Evolutionary conservation across 2,888 invertebrate species (phyloP).

Genomic region (Scaptomyza parva): DNA sequence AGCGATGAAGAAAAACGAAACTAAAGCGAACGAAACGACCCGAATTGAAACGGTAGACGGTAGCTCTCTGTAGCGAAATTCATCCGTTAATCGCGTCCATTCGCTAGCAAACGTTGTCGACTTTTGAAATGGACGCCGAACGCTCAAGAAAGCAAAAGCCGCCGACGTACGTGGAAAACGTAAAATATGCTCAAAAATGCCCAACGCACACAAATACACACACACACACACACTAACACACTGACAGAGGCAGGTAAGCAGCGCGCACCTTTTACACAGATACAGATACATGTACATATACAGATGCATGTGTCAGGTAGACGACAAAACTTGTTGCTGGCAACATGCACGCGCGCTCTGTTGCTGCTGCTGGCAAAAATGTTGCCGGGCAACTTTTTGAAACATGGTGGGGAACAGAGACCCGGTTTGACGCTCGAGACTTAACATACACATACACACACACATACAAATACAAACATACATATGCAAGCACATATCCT

Average conservation of each 20-base stretch:
- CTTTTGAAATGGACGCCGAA: constrained; percentile 83
- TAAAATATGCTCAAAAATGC: constrained; percentile 77
- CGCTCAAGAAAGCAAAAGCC: constrained; percentile 75
- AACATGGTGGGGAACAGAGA: constrained; percentile 50
- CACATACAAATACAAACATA: constrained; percentile 5
- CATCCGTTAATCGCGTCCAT: constrained; percentile 84
- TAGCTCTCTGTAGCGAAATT: constrained; percentile 40
- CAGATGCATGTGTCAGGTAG: constrained; percentile 59
- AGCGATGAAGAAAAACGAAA: background rate
- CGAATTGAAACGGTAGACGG: constrained; percentile 11
- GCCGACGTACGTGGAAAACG: constrained; percentile 73
- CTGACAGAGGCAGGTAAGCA: constrained; percentile 35
- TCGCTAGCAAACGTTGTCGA: constrained; percentile 84
- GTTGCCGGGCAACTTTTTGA: constrained; percentile 79
- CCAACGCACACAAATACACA: constrained; percentile 41
- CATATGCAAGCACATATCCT: background rate
- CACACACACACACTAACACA: no score
- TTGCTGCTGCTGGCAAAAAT: constrained; percentile 70
- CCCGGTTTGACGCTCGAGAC: constrained; percentile 51
- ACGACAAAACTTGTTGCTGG: constrained; percentile 74
- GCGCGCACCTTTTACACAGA: constrained; percentile 52
- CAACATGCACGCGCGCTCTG: constrained; percentile 69
- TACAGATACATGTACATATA: constrained; percentile 34
- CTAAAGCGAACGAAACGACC: constrained; percentile 8
- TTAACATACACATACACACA: constrained; percentile 11